A percentile compares a stretch with the other conserved stretches of the same genome.
phyloP scores from a whole-genome alignment of 2,113 vertebrate genomes.

The Dipodomys spectabilis region DNA sequence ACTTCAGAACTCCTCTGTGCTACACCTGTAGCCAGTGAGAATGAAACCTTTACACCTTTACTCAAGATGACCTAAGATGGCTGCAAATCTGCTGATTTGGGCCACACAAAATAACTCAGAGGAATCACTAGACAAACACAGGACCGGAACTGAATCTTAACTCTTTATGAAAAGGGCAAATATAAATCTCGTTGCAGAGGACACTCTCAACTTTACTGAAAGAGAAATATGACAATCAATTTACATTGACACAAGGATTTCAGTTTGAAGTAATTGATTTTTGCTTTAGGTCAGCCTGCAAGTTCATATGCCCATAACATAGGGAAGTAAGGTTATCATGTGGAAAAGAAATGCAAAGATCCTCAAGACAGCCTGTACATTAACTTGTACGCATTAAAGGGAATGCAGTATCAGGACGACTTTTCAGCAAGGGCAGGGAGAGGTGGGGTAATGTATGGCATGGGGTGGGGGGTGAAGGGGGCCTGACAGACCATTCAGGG shows the following conservation, averaged over 20 bases:
- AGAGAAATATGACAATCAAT: constrained; percentile 44
- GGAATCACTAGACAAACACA: background rate
- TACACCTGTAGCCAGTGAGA: background rate
- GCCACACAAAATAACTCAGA: background rate
- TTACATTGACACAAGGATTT: constrained; percentile 10
- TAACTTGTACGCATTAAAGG: background rate
- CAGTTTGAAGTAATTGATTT: background rate
- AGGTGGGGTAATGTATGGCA: background rate
- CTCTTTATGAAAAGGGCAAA: constrained; percentile 49
- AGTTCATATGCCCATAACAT: background rate
- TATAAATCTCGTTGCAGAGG: constrained; percentile 37
- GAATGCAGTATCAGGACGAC: background rate
- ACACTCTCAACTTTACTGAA: background rate
- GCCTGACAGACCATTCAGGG: background rate
- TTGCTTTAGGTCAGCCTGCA: constrained; percentile 10
- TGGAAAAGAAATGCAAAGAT: constrained; percentile 14
- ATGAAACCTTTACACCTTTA: background rate
- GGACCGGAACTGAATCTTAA: background rate
- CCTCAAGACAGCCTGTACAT: background rate
- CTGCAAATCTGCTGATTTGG: too few relatives aligned
- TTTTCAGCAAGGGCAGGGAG: background rate
- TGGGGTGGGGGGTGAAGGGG: background rate
- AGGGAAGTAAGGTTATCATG: background rate
- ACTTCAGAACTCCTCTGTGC: background rate
- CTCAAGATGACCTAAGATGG: background rate